Conservation (phyloP, 2,113 vertebrate species). For the Mandrillus leucophaeus region DNA sequence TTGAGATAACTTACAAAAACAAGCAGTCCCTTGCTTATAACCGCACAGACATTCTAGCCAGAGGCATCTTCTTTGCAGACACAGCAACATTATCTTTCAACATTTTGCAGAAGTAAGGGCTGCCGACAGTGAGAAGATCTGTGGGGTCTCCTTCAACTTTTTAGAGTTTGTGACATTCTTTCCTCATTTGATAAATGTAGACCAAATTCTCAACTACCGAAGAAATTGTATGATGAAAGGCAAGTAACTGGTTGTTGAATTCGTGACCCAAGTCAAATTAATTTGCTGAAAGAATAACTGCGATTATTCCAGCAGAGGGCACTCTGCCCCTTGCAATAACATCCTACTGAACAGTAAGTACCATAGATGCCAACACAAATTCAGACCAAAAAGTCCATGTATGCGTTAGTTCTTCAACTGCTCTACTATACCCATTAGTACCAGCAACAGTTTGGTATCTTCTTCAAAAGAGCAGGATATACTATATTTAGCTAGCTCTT, state of each 20-base stretch:
- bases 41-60: neutral
- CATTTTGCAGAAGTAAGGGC: slow-evolving; percentile 6
- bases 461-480: slow-evolving; percentile 54
- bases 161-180: slow-evolving; percentile 6
- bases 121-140: neutral
- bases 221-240: neutral
- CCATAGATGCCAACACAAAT: slow-evolving; percentile 42
- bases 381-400: slow-evolving; percentile 25
- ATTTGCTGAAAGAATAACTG: neutral
- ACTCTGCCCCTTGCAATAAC: neutral
- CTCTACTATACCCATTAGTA: slow-evolving; percentile 8
- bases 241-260: neutral
- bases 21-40: neutral
- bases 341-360: neutral
- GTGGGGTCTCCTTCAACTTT: slow-evolving; percentile 10
- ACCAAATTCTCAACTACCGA: slow-evolving; percentile 22
- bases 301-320: slow-evolving; percentile 65
- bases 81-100: neutral
- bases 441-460: slow-evolving; percentile 55
- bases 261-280: neutral
- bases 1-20: slow-evolving; percentile 40
- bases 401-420: neutral
- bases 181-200: neutral
- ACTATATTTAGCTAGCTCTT: slow-evolving; percentile 13
- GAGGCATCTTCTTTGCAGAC: slow-evolving; percentile 23